Conservation (phyloP, 2,797 vertebrate species). For the Scleropages formosus region DNA sequence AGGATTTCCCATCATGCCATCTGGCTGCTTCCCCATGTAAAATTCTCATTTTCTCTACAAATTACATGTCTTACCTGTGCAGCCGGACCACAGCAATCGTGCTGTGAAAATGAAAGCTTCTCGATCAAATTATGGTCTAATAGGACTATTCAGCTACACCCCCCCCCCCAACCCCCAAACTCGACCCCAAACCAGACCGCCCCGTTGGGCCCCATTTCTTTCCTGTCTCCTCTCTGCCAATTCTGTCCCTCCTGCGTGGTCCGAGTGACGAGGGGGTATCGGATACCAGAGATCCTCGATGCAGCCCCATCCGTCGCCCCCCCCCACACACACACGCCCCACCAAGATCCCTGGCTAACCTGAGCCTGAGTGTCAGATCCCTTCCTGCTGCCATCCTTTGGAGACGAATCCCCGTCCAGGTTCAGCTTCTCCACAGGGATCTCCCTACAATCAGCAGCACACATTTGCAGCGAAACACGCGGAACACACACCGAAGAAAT, state of each 20-base stretch:
- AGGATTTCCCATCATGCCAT: neutral
- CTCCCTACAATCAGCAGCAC: slow-evolving; percentile 57
- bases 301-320: too few species aligned
- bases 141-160: slow-evolving; percentile 26
- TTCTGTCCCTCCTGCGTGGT: slow-evolving; percentile 1
- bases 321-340: too few species aligned
- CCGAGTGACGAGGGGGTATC: too few species aligned
- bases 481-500: neutral
- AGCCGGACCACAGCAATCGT: neutral
- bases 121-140: slow-evolving; percentile 27
- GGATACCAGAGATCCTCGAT: too few species aligned
- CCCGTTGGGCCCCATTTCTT: slow-evolving; percentile 28
- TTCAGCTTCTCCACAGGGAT: slow-evolving; percentile 73
- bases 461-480: neutral
- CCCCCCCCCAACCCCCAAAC: slow-evolving; percentile 23
- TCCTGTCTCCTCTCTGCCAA: slow-evolving; percentile 9
- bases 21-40: neutral
- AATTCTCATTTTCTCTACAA: neutral
- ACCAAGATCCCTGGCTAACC: slow-evolving; percentile 49
- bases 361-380: slow-evolving; percentile 46
- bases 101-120: neutral
- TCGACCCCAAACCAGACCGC: slow-evolving; percentile 13
- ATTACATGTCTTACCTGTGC: too few species aligned
- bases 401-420: slow-evolving; percentile 58
- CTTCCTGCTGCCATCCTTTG: slow-evolving; percentile 52